Evolutionary conservation across 1,140 invertebrate genomes (phyloP), one percentile per base, ranked within the genome.

Genomic region (Papilio aristodemus): DNA sequence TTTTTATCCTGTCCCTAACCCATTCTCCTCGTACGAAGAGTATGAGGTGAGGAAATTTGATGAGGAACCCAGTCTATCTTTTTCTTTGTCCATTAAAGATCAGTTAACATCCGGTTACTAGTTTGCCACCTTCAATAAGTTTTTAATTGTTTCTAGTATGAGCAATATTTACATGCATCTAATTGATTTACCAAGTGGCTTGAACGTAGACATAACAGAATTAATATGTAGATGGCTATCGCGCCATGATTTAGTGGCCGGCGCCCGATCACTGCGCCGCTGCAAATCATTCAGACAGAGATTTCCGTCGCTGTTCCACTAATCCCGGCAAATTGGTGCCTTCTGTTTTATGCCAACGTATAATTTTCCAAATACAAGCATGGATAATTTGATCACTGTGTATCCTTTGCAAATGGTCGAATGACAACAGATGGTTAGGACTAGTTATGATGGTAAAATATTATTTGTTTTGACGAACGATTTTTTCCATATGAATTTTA

Each of bases 221-320:
- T 72, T 67, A 67, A 68, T 60, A 60, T 67, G 63, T 59, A 69
- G 73, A 75, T 77, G 69, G 71, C 72, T 71, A 75, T 75, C 71
- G 36, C 70, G 32, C 72, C 60, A 62, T 77, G 76, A 77, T 77
- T 75, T 75, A 77, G 60, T 71, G 38, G 39, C 50, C 17, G n/a
- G 59, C 32, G 59, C 39, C 62, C 60, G 67, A 54, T 37, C 17
- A 62, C 46, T n/a, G n/a, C 59, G 62, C 43, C 71, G 63, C 41
- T 50, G 71, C 75, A 75, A 75, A 77, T 77, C 73, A 75, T 63
- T 62, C 63, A 66, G 58, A 46, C n/a, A n/a, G n/a, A n/a, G 70
- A 72, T 75, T 71, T 77, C 73, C 71, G 58, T 14, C 27, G 70
- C 37, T 70, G 70, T 58, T 71, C 72, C 39, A 71, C 41, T 69